phyloP scores from a whole-genome alignment of 2,113 vertebrate genomes.

The Copsychus sechellarum region DNA sequence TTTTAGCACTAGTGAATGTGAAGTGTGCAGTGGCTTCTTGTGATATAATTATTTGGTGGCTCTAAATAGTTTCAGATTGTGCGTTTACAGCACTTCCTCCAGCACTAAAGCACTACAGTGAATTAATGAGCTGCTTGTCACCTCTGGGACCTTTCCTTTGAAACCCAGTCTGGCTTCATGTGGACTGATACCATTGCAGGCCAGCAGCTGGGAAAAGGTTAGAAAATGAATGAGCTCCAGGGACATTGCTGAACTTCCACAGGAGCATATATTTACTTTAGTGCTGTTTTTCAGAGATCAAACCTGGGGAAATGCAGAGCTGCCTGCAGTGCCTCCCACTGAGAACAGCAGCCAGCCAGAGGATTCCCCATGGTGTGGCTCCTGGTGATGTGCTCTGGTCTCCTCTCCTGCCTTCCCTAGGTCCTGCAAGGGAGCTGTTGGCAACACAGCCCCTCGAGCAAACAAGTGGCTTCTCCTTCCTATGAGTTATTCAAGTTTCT shows the following conservation, averaged over 20 bases:
- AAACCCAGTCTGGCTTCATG: conserved; percentile 70
- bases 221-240: conserved; percentile 72
- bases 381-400: not conserved
- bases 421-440: not conserved
- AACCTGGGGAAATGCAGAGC: not conserved
- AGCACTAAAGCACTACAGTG: conserved; percentile 62
- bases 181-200: conserved; percentile 67
- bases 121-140: conserved; percentile 77
- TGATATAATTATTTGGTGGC: conserved; percentile 74
- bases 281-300: conserved; percentile 26
- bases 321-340: not conserved
- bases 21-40: conserved; percentile 68
- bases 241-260: conserved; percentile 15
- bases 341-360: not conserved
- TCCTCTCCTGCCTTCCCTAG: not conserved
- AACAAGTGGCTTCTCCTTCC: not conserved
- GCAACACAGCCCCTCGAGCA: not conserved
- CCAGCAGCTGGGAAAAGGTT: conserved; percentile 72
- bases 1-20: conserved; percentile 60
- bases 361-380: fast-evolving
- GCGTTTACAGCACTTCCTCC: conserved; percentile 73
- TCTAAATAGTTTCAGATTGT: conserved; percentile 74
- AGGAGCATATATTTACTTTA: conserved; percentile 65
- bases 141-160: conserved; percentile 73
- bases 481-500: not conserved